These are phyloP conservation scores for Coenonympha glycerion DNA, from an alignment of 2,888 invertebrate genomes.

Conservation along the genomic window DNA sequence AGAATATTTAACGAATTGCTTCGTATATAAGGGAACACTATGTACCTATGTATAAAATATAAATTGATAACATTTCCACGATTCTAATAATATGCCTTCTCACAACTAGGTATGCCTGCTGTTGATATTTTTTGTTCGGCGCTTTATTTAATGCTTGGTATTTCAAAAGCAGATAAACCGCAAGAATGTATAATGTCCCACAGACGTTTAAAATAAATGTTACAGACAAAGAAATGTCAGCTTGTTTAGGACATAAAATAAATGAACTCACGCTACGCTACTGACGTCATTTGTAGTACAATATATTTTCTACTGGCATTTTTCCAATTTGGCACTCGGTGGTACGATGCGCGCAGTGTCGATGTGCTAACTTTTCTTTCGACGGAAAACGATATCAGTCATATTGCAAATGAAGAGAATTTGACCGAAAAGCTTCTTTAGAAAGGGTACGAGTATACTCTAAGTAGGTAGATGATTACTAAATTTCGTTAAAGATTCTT, in stretches of 20 bases:
- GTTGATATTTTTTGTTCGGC: too few relatives aligned
- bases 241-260: constrained; percentile 1
- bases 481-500: too few relatives aligned
- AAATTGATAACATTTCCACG: too few relatives aligned
- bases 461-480: neutral
- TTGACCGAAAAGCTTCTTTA: neutral
- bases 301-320: constrained; percentile 45
- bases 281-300: constrained; percentile 14
- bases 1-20: too few relatives aligned
- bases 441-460: neutral
- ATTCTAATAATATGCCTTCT: too few relatives aligned
- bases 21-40: too few relatives aligned
- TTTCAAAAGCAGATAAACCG: neutral
- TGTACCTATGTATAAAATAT: too few relatives aligned
- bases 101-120: too few relatives aligned
- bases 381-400: neutral
- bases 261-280: neutral
- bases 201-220: neutral
- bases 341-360: neutral
- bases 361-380: neutral
- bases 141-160: too few relatives aligned
- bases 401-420: neutral
- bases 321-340: constrained; percentile 52
- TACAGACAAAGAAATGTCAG: constrained; percentile 5
- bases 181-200: neutral